A percentile compares a stretch with the other conserved stretches of the same genome.
Conservation (phyloP, 1,140 invertebrate genomes). For the Atta colombica region DNA sequence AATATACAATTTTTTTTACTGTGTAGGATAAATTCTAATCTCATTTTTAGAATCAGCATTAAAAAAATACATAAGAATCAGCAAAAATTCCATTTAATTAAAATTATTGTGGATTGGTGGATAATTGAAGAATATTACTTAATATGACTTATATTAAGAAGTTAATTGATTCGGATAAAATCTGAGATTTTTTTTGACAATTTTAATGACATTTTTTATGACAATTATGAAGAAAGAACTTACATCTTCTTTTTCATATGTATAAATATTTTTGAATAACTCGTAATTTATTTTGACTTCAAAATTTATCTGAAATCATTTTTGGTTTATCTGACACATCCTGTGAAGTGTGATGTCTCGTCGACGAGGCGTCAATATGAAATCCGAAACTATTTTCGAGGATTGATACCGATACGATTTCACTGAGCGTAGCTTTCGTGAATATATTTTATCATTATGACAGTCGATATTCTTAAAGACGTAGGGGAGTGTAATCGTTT, state of each 20-base stretch:
- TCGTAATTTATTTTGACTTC: conserved; percentile 1
- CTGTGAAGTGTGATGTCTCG: conserved; percentile 21
- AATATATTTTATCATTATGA: conserved; percentile 45
- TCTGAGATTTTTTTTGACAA: not conserved
- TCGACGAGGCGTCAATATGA: conserved; percentile 47
- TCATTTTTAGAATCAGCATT: too few relatives aligned
- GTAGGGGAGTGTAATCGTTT: conserved; percentile 11
- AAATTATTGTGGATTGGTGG: too few relatives aligned
- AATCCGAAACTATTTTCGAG: conserved; percentile 55
- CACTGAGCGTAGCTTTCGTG: conserved; percentile 46
- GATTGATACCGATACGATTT: conserved; percentile 57
- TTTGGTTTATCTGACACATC: conserved; percentile 8
- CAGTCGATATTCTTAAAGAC: conserved; percentile 39
- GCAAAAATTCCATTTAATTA: too few relatives aligned
- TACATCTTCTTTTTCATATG: not conserved
- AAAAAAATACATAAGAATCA: too few relatives aligned
- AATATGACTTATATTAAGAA: not conserved
- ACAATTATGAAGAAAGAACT: not conserved
- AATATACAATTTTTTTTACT: too few relatives aligned
- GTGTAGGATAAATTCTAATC: too few relatives aligned
- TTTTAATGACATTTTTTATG: not conserved
- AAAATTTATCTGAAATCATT: not conserved
- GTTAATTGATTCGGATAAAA: not conserved
- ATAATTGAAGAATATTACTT: not conserved
- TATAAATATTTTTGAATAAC: not conserved